Conservation (phyloP, 2,888 invertebrate genomes). For the Mycalesis mineus region DNA sequence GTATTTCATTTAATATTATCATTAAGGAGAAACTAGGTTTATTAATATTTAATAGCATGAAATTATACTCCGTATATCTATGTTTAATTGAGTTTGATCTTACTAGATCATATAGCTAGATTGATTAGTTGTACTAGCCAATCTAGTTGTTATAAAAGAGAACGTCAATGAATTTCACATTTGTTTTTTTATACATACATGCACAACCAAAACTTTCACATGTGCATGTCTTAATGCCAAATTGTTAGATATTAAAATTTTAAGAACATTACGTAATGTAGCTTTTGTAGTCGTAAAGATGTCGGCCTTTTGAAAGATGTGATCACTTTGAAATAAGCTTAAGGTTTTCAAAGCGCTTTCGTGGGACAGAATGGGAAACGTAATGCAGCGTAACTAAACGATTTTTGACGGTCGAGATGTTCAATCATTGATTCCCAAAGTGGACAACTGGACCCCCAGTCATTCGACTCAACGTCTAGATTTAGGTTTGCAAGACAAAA, state of each 20-base stretch:
- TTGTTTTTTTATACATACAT: background rate
- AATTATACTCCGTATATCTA: background rate
- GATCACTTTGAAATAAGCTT: background rate
- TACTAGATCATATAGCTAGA: background rate
- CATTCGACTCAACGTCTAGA: too few relatives aligned
- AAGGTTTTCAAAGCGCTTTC: background rate
- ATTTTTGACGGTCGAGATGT: conserved; percentile 13
- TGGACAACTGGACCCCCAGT: too few relatives aligned
- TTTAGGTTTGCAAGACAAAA: too few relatives aligned
- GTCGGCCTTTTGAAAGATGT: background rate
- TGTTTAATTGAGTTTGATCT: too few relatives aligned
- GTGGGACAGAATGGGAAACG: conserved; percentile 5
- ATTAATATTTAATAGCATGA: background rate
- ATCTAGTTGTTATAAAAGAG: conserved; percentile 3
- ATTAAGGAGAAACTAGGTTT: background rate
- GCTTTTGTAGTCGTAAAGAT: background rate
- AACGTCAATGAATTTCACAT: background rate
- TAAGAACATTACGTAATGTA: background rate
- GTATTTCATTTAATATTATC: too few relatives aligned
- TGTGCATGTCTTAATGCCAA: background rate
- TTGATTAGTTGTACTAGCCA: background rate
- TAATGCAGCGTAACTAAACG: conserved; percentile 13
- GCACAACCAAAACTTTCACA: background rate
- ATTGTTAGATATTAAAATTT: background rate
- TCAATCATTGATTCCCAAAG: too few relatives aligned